Conservation (phyloP, 2,113 vertebrate genomes). For the Monopterus albus region DNA sequence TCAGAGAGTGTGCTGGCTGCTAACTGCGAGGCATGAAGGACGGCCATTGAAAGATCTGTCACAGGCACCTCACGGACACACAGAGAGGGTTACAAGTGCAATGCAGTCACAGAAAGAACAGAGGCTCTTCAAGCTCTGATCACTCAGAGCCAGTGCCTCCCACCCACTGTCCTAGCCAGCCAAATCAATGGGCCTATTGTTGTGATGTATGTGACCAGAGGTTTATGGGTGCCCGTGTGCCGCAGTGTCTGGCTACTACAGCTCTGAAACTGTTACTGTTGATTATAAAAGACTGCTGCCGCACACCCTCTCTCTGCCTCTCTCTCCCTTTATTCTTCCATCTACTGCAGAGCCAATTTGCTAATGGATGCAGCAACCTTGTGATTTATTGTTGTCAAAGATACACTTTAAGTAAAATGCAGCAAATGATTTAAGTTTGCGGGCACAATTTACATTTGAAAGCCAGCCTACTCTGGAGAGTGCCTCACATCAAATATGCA, state of each 20-base stretch:
- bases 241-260: slow-evolving; percentile 63
- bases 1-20: slow-evolving; percentile 51
- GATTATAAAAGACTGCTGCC: slow-evolving; percentile 66
- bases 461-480: slow-evolving; percentile 71
- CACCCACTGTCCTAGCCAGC: slow-evolving; percentile 51
- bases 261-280: slow-evolving; percentile 65
- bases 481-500: slow-evolving; percentile 74
- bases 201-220: slow-evolving; percentile 51
- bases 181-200: slow-evolving; percentile 68
- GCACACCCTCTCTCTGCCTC: slow-evolving; percentile 47
- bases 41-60: slow-evolving; percentile 59
- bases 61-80: slow-evolving; percentile 53
- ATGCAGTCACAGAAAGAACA: slow-evolving; percentile 40
- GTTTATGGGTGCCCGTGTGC: slow-evolving; percentile 65
- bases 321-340: slow-evolving; percentile 55
- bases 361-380: slow-evolving; percentile 83
- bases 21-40: slow-evolving; percentile 69
- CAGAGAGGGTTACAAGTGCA: slow-evolving; percentile 22
- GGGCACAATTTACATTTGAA: slow-evolving; percentile 78
- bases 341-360: slow-evolving; percentile 77
- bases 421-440: slow-evolving; percentile 78
- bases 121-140: slow-evolving; percentile 61
- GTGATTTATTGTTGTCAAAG: slow-evolving; percentile 82
- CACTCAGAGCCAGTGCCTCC: slow-evolving; percentile 53
- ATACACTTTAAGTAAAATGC: slow-evolving; percentile 74